Percentiles rank a stretch among this genome's conserved stretches.
Evolutionary conservation across 2,888 invertebrate species (phyloP).

Genomic region (Ischnus inquisitorius): DNA sequence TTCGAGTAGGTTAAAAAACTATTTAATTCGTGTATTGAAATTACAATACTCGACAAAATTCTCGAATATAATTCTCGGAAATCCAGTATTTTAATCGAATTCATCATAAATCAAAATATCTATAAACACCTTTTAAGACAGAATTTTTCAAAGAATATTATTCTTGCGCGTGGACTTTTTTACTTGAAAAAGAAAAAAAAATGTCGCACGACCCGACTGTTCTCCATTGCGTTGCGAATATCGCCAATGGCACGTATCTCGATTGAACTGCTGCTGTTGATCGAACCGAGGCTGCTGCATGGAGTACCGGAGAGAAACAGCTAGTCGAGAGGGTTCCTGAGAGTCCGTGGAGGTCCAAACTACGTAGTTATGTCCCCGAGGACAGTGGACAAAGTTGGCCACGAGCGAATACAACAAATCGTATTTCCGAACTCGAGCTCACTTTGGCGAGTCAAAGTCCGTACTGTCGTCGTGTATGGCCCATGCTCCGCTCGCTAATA

Average conservation of each 20-base stretch:
- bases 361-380: conserved; percentile 60
- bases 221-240: neutral
- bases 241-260: conserved; percentile 2
- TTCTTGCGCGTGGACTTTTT: no score
- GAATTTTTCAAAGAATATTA: no score
- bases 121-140: no score
- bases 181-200: no score
- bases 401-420: conserved; percentile 61
- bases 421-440: conserved; percentile 54
- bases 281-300: conserved; percentile 11
- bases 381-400: conserved; percentile 45
- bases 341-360: conserved; percentile 39
- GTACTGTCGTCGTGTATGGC: neutral
- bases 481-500: neutral
- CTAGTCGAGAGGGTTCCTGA: neutral
- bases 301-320: neutral
- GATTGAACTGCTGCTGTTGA: conserved; percentile 13
- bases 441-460: conserved; percentile 1
- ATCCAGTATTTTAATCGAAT: no score
- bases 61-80: no score
- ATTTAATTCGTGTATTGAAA: no score
- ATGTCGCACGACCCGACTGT: neutral
- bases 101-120: no score
- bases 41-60: no score
- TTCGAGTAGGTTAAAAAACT: no score